Evolutionary conservation across 2,888 invertebrate genomes (phyloP).

Genomic region (Seira musarum): DNA sequence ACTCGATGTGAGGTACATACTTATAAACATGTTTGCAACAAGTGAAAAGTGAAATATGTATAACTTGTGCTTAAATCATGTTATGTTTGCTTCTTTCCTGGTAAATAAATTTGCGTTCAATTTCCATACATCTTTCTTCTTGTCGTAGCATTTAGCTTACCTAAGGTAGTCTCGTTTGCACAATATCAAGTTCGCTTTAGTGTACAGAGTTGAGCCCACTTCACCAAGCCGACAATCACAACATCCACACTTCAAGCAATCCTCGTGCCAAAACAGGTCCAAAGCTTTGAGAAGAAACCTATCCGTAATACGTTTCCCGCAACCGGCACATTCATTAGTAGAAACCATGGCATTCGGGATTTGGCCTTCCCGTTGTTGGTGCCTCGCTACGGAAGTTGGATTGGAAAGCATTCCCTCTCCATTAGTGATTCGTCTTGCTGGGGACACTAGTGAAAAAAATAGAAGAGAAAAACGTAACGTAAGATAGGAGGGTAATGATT

Average conservation of each 20-base stretch:
- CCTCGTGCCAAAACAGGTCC: conserved; percentile 97
- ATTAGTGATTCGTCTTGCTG: conserved; percentile 66
- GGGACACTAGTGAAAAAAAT: conserved; percentile 43
- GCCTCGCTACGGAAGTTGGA: conserved; percentile 48
- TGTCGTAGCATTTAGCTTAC: no score
- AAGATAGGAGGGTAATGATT: background rate
- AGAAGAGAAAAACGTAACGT: conserved; percentile 7
- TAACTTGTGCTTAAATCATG: no score
- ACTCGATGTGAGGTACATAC: no score
- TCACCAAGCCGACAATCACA: conserved; percentile 97
- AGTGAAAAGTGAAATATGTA: no score
- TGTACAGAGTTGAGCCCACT: conserved; percentile 95
- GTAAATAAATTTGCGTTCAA: no score
- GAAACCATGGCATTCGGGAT: conserved; percentile 72
- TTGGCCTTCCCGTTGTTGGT: conserved; percentile 54
- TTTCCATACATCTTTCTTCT: no score
- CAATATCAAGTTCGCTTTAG: conserved; percentile 94
- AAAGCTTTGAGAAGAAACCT: conserved; percentile 91
- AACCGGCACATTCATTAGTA: conserved; percentile 91
- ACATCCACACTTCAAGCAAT: conserved; percentile 97
- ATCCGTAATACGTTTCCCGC: conserved; percentile 94
- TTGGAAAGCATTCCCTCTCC: conserved; percentile 60
- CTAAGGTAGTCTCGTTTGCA: conserved; percentile 97
- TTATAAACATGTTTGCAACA: no score
- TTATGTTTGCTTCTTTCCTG: no score